A percentile compares a stretch with the other conserved stretches of the same genome.
Evolutionary conservation across 2,113 vertebrate species (phyloP).

Genomic region (mouse (Mus musculus)): DNA sequence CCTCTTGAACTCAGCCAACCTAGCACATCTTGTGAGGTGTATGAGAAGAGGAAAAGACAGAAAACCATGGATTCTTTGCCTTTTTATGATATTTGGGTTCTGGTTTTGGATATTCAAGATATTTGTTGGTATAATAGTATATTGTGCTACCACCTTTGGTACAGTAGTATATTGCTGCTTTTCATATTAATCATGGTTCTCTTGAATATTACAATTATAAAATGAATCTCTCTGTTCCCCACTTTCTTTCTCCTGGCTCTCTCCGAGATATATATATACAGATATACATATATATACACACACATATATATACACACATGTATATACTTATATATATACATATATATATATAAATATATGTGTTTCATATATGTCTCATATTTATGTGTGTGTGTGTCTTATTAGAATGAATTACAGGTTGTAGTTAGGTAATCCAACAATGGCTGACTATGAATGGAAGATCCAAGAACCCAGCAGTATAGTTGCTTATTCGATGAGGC

Average conservation of each 20-base stretch:
- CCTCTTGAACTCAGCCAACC: conserved; percentile 21
- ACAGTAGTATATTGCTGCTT: background rate
- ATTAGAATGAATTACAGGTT: background rate
- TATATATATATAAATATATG: too few relatives aligned
- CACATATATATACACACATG: too few relatives aligned
- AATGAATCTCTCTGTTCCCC: background rate
- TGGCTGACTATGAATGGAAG: background rate
- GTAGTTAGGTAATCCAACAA: background rate
- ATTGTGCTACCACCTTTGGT: background rate
- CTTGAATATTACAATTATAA: background rate
- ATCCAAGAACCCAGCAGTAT: background rate
- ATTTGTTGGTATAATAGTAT: background rate
- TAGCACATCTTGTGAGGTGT: background rate
- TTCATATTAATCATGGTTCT: background rate
- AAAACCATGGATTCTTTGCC: background rate
- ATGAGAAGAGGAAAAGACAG: background rate
- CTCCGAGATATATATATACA: background rate
- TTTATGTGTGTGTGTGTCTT: background rate
- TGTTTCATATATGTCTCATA: too few relatives aligned
- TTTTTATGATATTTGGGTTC: background rate
- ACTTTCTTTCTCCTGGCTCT: accelerated
- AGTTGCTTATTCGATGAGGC: background rate
- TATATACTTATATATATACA: background rate
- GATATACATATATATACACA: too few relatives aligned
- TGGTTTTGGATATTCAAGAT: background rate